Conservation (phyloP, 2,797 vertebrate genomes). For the Cirrhinus molitorella region DNA sequence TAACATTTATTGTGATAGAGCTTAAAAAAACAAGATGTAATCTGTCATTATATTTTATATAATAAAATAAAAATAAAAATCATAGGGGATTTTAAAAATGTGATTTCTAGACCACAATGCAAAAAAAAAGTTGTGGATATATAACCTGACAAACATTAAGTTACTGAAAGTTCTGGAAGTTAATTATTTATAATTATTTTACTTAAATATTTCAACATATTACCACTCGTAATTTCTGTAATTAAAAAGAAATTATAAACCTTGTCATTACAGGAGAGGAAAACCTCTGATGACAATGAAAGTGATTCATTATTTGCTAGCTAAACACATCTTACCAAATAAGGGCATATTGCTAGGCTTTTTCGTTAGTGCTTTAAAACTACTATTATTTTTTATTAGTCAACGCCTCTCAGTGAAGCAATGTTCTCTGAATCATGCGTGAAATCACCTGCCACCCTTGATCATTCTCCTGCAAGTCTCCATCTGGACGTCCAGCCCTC, state of each 20-base stretch:
- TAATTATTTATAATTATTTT: not conserved
- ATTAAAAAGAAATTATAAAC: not conserved
- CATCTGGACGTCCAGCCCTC: slow-evolving; percentile 95
- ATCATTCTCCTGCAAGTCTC: slow-evolving; percentile 94
- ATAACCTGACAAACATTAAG: too few relatives aligned
- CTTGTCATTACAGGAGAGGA: not conserved
- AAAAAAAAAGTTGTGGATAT: too few relatives aligned
- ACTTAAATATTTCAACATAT: too few relatives aligned
- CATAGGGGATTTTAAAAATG: too few relatives aligned
- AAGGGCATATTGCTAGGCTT: too few relatives aligned
- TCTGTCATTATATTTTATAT: not conserved
- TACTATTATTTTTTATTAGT: not conserved
- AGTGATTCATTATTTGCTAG: not conserved
- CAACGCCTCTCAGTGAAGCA: not conserved
- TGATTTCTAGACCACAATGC: too few relatives aligned
- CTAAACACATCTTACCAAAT: not conserved
- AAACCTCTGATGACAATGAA: not conserved
- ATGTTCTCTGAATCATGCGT: not conserved
- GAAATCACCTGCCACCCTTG: slow-evolving; percentile 86
- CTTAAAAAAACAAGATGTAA: not conserved
- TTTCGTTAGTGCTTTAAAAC: too few relatives aligned
- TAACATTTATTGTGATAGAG: too few relatives aligned
- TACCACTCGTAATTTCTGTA: not conserved
- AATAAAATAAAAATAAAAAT: too few relatives aligned
- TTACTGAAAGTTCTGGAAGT: too few relatives aligned